Evolutionary conservation across 2,888 invertebrate species (phyloP), one percentile per base, ranked within the genome.

Genomic region (Hyppa rectilinea): DNA sequence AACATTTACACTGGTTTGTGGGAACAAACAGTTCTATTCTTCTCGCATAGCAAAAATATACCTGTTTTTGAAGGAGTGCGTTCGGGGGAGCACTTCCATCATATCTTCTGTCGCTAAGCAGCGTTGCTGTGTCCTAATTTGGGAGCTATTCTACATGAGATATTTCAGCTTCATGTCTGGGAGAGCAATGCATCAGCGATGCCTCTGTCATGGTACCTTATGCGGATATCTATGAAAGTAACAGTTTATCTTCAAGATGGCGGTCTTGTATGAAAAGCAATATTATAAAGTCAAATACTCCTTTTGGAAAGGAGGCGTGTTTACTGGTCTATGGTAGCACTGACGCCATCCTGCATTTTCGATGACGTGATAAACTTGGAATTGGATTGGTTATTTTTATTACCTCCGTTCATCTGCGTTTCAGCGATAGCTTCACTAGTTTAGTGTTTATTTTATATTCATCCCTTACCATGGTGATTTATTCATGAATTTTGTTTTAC

Each of bases 401-500:
- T 31, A 31, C 12, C 14, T 26, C 17, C n/a, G 0, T 26, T 23
- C 20, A 36, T 17, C 12, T 31, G 10, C 12, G 0, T 9, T 52
- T n/a, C 12, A n/a, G n/a, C 29, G 29, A 38, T n/a, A 34, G 12
- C 7, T 47, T 10, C n/a, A 38, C n/a, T 14, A 12, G 20, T 53
- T 43, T 14, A 12, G n/a, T 14, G 40, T 59, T 29, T 10, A 59
- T 40, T 58, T 52, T 52, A 23, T 31, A 78, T 45, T 56, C 50
- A 67, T 56, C 63, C 60, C 60, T 63, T 63, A 45, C 45, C 53
- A 80, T 62, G 61, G 81, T 53, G 61, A 80, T 75, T 59, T 66
- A 77, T 75, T 75, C 64, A 80, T 80, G 74, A 60, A 80, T 64
- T 74, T 60, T 38, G 49, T 53, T 75, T 47, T 45, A 59, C 74